Evolutionary conservation across 2,113 vertebrate species (phyloP).

Genomic region (Alouatta palliata): DNA sequence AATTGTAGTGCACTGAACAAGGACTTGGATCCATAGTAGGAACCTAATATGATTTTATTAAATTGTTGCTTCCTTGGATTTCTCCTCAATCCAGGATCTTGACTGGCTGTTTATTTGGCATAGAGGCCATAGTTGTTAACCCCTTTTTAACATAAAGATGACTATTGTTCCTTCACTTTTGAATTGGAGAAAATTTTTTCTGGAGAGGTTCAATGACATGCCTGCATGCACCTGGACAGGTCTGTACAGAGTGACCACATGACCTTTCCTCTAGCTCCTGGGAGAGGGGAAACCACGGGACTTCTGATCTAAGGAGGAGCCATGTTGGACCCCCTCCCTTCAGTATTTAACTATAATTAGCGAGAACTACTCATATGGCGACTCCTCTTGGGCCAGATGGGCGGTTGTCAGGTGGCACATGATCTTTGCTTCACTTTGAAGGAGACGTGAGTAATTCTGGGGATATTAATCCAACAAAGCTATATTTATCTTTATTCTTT

Average conservation of each 20-base stretch:
- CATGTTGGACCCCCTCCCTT: conserved; percentile 70
- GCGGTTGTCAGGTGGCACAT: conserved; percentile 84
- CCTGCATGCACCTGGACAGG: not conserved
- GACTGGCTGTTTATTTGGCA: not conserved
- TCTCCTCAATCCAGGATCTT: not conserved
- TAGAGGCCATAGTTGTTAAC: not conserved
- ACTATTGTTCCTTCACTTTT: not conserved
- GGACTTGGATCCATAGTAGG: not conserved
- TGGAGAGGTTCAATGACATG: not conserved
- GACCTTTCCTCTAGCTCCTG: conserved; percentile 42
- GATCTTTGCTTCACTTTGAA: conserved; percentile 86
- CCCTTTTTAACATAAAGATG: not conserved
- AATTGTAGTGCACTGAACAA: not conserved
- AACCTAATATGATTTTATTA: not conserved
- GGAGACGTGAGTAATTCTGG: conserved; percentile 86
- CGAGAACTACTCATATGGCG: conserved; percentile 83
- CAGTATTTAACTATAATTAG: conserved; percentile 85
- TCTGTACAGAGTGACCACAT: not conserved
- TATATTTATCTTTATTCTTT: conserved; percentile 85
- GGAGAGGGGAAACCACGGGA: conserved; percentile 18
- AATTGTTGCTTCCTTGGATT: not conserved
- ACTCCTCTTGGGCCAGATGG: conserved; percentile 86
- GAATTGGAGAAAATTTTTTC: not conserved
- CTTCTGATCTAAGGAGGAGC: conserved; percentile 67
- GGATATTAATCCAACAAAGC: conserved; percentile 85